phyloP scores from a whole-genome alignment of 2,113 vertebrate genomes.

The Delphinapterus leucas region DNA sequence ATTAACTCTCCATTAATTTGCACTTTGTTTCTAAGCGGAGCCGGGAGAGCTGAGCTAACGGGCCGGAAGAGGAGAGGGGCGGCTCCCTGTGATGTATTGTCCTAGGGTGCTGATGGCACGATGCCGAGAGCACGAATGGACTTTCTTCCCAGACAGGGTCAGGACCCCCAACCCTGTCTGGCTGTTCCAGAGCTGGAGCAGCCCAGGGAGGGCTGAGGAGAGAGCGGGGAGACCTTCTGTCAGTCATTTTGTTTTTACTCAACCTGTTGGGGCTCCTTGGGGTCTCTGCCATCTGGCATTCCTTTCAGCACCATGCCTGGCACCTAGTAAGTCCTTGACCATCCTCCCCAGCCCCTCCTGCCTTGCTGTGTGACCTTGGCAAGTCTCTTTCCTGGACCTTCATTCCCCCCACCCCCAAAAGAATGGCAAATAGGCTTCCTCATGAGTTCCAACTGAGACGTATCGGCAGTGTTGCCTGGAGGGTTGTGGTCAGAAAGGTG shows the following conservation, averaged over 20 bases:
- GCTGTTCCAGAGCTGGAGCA: background rate
- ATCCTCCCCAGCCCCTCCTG: background rate
- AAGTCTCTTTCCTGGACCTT: background rate
- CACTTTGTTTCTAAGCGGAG: conserved; percentile 69
- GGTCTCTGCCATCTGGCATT: background rate
- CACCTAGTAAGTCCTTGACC: background rate
- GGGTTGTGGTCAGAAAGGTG: background rate
- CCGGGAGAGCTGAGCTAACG: conserved; percentile 68
- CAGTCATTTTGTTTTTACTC: background rate
- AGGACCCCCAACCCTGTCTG: background rate
- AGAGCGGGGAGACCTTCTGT: background rate
- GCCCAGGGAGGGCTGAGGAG: background rate
- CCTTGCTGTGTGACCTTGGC: background rate
- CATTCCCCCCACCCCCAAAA: background rate
- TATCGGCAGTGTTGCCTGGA: background rate
- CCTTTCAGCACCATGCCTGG: background rate
- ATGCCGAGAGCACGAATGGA: background rate
- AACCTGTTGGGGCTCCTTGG: background rate
- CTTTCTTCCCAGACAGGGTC: background rate
- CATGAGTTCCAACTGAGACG: background rate
- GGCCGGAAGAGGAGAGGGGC: conserved; percentile 61
- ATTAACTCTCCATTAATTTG: conserved; percentile 85
- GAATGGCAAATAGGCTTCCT: background rate
- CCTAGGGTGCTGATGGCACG: conserved; percentile 17
- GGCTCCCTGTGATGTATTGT: conserved; percentile 30